Percentiles rank a stretch among this genome's conserved stretches.
These are phyloP conservation scores for Camponotus pennsylvanicus DNA, from an alignment of 1,140 invertebrate species.

Conservation along the genomic window DNA sequence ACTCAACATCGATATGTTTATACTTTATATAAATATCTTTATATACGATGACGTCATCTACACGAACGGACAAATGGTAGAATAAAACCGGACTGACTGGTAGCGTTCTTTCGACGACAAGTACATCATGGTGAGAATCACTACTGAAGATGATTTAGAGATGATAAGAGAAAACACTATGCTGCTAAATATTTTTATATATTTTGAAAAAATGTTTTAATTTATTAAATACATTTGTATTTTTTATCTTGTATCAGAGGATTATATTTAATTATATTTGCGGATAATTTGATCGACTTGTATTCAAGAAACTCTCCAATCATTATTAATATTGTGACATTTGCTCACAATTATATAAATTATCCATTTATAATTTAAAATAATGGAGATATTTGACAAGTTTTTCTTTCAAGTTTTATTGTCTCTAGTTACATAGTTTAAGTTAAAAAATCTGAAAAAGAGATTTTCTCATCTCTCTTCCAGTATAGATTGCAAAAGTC, in stretches of 20 bases:
- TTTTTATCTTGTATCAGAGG: neutral
- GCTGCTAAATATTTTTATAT: neutral
- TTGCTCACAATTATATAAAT: neutral
- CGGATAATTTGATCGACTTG: neutral
- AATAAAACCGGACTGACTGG: slow-evolving; percentile 86
- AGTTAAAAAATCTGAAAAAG: neutral
- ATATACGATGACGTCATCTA: slow-evolving; percentile 81
- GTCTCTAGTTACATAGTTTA: neutral
- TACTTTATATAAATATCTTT: slow-evolving; percentile 74
- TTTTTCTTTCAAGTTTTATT: neutral
- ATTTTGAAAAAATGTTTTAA: neutral
- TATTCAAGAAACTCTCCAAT: neutral
- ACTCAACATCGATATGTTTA: slow-evolving; percentile 56
- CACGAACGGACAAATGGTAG: slow-evolving; percentile 77
- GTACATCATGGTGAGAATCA: slow-evolving; percentile 69
- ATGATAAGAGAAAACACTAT: slow-evolving; percentile 14
- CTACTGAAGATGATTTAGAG: slow-evolving; percentile 42
- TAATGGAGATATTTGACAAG: neutral
- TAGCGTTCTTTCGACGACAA: slow-evolving; percentile 82
- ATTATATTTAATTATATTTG: neutral
- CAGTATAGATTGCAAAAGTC: neutral
- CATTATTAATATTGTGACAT: neutral
- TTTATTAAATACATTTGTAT: neutral
- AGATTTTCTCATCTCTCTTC: neutral
- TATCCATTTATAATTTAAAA: slow-evolving; percentile 6